Evolutionary conservation across 1,140 invertebrate species (phyloP), one percentile per base, ranked within the genome.

Genomic region (Trichomalopsis sarcophagae): DNA sequence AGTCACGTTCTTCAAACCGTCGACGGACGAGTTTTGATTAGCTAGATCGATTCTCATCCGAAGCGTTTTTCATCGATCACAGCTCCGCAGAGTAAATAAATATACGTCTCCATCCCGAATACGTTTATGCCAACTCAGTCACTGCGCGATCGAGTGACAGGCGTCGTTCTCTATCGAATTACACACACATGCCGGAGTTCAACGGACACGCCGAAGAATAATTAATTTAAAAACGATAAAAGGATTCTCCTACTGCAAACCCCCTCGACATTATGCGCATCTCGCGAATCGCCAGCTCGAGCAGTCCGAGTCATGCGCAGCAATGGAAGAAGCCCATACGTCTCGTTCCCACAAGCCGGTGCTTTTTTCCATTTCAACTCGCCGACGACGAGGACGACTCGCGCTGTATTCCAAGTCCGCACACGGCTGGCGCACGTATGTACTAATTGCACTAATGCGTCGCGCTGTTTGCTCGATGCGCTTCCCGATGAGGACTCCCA

Each of bases 371-470:
- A 71, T 17, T 71, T 71, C 68, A 33, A 23, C 66, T 68, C 33
- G 71, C 14, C 30, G 27, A 50, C 47, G 1, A 21, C 33, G 71
- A 5, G 13, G 27, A 50, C 47, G 1, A 21, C 50, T 13, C 50
- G 50, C 55, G 55, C 21, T 17, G 9, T 40, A 74, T 40, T 74
- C 13, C 71, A 36, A 36, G 66, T 69, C 50, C 50, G 50, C 50
- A n/a, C 21, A 71, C 50, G 78, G 21, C 2, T 13, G n/a, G 30
- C 23, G 14, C 33, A n/a, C 17, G 27, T 30, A 86, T 30, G 68
- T 82, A 82, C 85, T 79, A 78, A 82, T 86, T 86, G 81, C 75
- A 79, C 76, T 83, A 86, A 86, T 83, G 47, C 81, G 66, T 71
- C 68, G 47, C 33, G 69, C 4, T 82, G 55, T 82, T 77, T 82